Base-by-base conservation (phyloP, 2,797 vertebrate species). In the Lophius americanus region DNA sequence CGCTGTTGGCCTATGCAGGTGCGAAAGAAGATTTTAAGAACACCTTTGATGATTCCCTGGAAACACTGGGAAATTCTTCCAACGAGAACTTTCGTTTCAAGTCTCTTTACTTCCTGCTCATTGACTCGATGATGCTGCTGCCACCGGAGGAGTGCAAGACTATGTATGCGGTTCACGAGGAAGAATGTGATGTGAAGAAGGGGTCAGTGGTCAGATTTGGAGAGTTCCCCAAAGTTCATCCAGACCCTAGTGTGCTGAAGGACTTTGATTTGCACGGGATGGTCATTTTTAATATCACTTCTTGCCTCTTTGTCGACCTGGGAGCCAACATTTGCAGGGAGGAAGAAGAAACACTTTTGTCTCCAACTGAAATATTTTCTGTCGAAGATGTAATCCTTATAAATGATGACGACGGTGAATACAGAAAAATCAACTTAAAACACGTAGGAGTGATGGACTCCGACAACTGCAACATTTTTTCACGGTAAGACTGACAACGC, bases 61-160 rank as follows among this genome's bases (percentile, higher is more conserved):
- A 79, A 51, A 79, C 35, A 3, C 9, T 9, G 54, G 84, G 87
- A 1, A 49, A 23, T 23, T 23, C 23, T 23, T 23, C 0, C 10
- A 88, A 89, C 36, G 13, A 14, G 0, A 83, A 67, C 2, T 92
- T 92, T 60, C 3, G 65, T 2, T 91, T 79, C 62, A 92, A 92
- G 64, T 73, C 86, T 14, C 46, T 92, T 38, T 86, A 91, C 55
- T 92, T 91, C 62, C 80, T 92, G 54, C 75, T 92, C 9, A 88
- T 76, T 78, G 88, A 89, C 75, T 57, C 83, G 51, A 76, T 92
- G 57, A 66, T 0, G 4, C 49, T 82, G 53, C 35, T 73, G 55
- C 51, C 63, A 0, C 12, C 23, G 14, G 14, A 49, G 0, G 1
- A 32, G 0, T 92, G 69, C 64, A 14, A 33, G 9, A 75, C 35